Evolutionary conservation across 92 coral and sea anemone species (phyloP).

Genomic region (Porites rus): DNA sequence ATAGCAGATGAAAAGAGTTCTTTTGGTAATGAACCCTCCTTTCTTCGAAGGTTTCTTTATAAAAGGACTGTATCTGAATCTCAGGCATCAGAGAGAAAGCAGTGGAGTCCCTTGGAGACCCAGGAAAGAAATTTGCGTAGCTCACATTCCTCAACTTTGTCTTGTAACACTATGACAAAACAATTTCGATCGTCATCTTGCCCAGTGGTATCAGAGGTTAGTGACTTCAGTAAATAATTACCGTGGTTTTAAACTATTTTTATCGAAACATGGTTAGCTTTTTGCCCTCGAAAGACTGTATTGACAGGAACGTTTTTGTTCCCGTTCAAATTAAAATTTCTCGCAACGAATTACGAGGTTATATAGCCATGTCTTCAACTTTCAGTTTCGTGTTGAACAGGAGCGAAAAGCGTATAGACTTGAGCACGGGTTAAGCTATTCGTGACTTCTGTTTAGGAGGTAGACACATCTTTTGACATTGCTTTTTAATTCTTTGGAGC

Average conservation of each 20-base stretch:
- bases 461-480: no score
- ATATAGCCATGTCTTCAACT: no score
- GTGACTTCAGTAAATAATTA: not conserved
- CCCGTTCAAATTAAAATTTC: no score
- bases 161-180: not conserved
- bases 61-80: constrained; percentile 31
- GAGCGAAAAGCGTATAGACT: no score
- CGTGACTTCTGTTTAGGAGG: no score
- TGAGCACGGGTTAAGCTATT: no score
- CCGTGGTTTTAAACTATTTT: not conserved
- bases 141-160: constrained; percentile 10
- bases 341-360: no score
- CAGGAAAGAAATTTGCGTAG: constrained; percentile 2
- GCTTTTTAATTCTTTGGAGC: no score
- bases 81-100: constrained; percentile 31
- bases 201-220: constrained; percentile 78
- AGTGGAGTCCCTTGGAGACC: constrained; percentile 29
- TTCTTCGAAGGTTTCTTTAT: constrained; percentile 1
- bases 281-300: no score
- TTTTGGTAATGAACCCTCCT: not conserved
- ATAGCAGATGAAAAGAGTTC: not conserved
- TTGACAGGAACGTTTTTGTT: no score
- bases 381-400: no score
- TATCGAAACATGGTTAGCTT: no score
- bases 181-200: constrained; percentile 60